These are phyloP conservation scores for Muscicapa striata DNA, from an alignment of 2,797 vertebrate genomes.

Conservation along the genomic window DNA sequence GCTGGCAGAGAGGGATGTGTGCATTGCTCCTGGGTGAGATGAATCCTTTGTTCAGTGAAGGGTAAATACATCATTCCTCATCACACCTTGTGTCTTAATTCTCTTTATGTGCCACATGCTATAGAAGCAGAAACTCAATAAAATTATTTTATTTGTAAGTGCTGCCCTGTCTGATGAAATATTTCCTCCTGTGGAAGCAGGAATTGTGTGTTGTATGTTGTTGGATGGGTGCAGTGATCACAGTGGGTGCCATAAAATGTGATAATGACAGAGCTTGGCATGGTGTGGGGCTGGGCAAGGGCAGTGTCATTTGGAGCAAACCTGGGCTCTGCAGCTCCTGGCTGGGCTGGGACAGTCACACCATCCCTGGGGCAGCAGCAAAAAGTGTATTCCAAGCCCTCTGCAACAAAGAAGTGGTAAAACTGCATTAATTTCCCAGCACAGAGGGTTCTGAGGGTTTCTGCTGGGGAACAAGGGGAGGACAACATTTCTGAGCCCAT, in stretches of 20 bases:
- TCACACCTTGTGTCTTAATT: slow-evolving; percentile 66
- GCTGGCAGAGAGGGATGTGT: not conserved
- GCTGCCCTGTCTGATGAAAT: not conserved
- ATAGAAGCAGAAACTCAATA: slow-evolving; percentile 61
- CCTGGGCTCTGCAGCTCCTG: not conserved
- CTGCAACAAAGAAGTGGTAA: not conserved
- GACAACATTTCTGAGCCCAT: not conserved
- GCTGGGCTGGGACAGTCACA: not conserved
- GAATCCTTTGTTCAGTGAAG: slow-evolving; percentile 15
- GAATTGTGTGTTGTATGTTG: not conserved
- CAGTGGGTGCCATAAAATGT: not conserved
- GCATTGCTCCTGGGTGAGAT: not conserved
- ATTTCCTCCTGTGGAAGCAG: not conserved
- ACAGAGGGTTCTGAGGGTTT: too few species aligned
- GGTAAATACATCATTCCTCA: slow-evolving; percentile 10
- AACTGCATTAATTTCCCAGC: not conserved
- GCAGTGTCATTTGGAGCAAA: not conserved
- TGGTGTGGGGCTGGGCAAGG: not conserved
- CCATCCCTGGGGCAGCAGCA: not conserved
- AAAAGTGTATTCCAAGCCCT: not conserved
- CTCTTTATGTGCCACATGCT: slow-evolving; percentile 44
- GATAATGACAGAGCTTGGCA: not conserved
- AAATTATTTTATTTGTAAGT: slow-evolving; percentile 58
- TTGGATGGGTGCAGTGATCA: not conserved
- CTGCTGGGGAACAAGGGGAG: not conserved